These are phyloP conservation scores for Nymphalis io DNA, from an alignment of 1,140 invertebrate genomes.

Conservation along the genomic window DNA sequence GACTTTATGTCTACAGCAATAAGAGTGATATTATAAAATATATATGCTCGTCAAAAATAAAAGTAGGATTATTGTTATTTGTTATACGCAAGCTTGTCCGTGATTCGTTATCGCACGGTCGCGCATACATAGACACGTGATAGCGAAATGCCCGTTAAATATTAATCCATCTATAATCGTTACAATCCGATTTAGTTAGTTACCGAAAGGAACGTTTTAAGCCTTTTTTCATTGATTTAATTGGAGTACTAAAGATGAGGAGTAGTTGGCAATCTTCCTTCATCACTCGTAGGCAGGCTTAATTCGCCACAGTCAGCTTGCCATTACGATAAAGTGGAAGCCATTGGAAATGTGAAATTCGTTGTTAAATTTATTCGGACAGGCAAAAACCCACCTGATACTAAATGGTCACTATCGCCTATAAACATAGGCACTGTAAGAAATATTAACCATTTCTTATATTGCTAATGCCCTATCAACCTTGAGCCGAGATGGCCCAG, in stretches of 20 bases:
- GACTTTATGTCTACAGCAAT: not conserved
- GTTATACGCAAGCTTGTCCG: slow-evolving; percentile 28
- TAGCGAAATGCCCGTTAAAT: slow-evolving; percentile 15
- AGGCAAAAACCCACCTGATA: no score
- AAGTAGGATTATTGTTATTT: slow-evolving; percentile 34
- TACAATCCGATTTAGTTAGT: not conserved
- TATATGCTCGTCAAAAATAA: slow-evolving; percentile 20
- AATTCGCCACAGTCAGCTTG: slow-evolving; percentile 93
- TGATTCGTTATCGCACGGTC: slow-evolving; percentile 30
- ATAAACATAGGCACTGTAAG: no score
- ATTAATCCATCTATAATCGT: slow-evolving; percentile 23
- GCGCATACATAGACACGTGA: slow-evolving; percentile 29
- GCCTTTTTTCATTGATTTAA: no score
- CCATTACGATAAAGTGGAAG: slow-evolving; percentile 92
- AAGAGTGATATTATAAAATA: slow-evolving; percentile 1
- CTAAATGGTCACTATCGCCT: no score
- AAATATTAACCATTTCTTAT: no score
- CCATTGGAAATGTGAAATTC: slow-evolving; percentile 84
- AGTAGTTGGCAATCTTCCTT: slow-evolving; percentile 93
- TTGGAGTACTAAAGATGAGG: no score
- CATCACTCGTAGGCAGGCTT: slow-evolving; percentile 94
- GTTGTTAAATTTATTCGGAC: no score
- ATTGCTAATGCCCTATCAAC: no score
- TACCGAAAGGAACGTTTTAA: not conserved
- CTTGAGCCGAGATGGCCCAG: no score